A percentile compares a stretch with the other conserved stretches of the same genome.
Conservation (phyloP, 2,888 invertebrate genomes). For the Azorinus chamasolen region DNA sequence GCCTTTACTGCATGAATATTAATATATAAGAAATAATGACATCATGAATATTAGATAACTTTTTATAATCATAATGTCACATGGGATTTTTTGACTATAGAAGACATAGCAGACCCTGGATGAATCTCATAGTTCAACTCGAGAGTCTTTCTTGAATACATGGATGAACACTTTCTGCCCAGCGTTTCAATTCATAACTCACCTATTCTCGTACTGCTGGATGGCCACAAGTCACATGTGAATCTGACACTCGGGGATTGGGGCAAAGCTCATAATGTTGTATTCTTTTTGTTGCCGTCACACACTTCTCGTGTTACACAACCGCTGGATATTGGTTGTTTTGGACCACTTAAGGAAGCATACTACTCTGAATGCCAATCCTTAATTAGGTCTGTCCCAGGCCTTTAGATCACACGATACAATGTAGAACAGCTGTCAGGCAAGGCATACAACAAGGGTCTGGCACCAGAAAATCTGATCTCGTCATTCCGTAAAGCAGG, state of each 20-base stretch:
- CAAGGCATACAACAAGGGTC: slow-evolving; percentile 28
- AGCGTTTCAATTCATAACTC: slow-evolving; percentile 20
- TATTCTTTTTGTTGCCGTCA: slow-evolving; percentile 36
- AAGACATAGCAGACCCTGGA: too few relatives aligned
- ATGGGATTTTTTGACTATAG: too few relatives aligned
- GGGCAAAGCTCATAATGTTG: slow-evolving; percentile 31
- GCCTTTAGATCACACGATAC: slow-evolving; percentile 15
- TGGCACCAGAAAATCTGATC: slow-evolving; percentile 30
- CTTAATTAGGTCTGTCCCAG: slow-evolving; percentile 10
- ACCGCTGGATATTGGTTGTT: too few relatives aligned
- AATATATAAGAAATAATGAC: too few relatives aligned
- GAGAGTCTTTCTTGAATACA: slow-evolving; percentile 17
- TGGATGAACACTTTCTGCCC: slow-evolving; percentile 31
- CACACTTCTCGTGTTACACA: slow-evolving; percentile 21
- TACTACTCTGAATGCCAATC: too few relatives aligned
- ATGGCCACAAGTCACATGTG: slow-evolving; percentile 44
- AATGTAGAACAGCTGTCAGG: slow-evolving; percentile 28
- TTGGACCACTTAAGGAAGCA: too few relatives aligned
- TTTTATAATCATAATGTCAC: too few relatives aligned
- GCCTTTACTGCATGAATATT: too few relatives aligned
- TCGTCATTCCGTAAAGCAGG: slow-evolving; percentile 25
- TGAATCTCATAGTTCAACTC: too few relatives aligned
- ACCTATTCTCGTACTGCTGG: slow-evolving; percentile 44
- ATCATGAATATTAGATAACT: too few relatives aligned
- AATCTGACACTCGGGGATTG: slow-evolving; percentile 29